Conservation (phyloP, 2,888 invertebrate genomes). For the Microplitis deprimator region DNA sequence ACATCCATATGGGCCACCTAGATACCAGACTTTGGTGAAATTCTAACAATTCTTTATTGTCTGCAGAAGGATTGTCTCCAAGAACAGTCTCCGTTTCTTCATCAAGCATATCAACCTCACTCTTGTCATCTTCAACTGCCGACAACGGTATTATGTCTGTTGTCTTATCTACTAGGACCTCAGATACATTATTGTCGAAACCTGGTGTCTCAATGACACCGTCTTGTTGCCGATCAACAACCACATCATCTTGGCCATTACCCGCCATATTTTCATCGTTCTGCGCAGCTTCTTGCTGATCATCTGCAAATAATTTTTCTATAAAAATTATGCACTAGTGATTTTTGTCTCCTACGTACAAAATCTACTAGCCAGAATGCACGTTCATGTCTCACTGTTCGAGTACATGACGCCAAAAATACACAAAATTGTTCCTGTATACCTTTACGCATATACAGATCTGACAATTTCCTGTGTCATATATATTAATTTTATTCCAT, state of each 20-base stretch:
- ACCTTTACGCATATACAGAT: background rate
- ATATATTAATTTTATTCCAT: background rate
- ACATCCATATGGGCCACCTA: slow-evolving; percentile 35
- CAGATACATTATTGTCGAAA: background rate
- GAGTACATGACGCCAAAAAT: background rate
- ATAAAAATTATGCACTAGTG: slow-evolving; percentile 38
- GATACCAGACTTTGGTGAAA: slow-evolving; percentile 40
- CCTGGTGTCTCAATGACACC: background rate
- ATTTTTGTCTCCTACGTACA: slow-evolving; percentile 50
- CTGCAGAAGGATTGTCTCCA: slow-evolving; percentile 40
- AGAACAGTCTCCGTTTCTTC: slow-evolving; percentile 37
- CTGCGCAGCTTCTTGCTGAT: background rate
- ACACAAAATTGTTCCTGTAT: background rate
- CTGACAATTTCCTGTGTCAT: background rate
- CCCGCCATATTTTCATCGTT: background rate
- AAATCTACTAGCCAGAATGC: slow-evolving; percentile 45
- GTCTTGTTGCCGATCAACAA: background rate
- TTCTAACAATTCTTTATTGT: slow-evolving; percentile 31
- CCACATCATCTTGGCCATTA: background rate
- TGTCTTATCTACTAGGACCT: background rate
- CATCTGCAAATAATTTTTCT: background rate
- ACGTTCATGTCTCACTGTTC: slow-evolving; percentile 36
- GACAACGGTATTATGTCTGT: background rate
- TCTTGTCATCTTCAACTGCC: background rate
- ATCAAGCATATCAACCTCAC: slow-evolving; percentile 30